Conservation (phyloP, 2,797 vertebrate genomes). For the Potorous gilbertii region DNA sequence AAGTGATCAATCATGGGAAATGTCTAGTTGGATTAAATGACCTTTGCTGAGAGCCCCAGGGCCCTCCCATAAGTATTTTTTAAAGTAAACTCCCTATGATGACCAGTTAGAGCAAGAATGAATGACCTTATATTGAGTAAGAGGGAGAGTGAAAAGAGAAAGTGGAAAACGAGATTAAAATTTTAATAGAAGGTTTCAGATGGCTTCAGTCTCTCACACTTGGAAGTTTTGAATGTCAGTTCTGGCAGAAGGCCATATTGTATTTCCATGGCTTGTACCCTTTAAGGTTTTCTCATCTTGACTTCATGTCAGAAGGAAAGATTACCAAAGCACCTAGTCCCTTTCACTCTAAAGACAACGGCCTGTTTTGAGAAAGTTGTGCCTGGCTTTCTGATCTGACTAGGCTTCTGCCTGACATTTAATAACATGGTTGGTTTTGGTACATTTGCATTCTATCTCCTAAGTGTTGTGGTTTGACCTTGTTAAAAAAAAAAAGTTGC, state of each 20-base stretch:
- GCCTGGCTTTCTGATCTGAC: background rate
- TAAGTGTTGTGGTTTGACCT: background rate
- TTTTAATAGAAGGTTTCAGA: slow-evolving; percentile 61
- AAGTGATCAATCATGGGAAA: slow-evolving; percentile 44
- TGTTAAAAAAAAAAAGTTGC: slow-evolving; percentile 22
- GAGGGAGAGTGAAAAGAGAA: slow-evolving; percentile 10
- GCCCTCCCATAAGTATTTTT: slow-evolving; percentile 19
- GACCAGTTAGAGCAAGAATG: slow-evolving; percentile 50
- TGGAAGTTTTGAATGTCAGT: slow-evolving; percentile 46
- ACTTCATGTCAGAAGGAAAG: slow-evolving; percentile 41
- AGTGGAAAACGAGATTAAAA: slow-evolving; percentile 65
- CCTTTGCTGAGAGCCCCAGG: slow-evolving; percentile 44
- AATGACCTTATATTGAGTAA: slow-evolving; percentile 55
- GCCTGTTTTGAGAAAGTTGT: slow-evolving; percentile 17
- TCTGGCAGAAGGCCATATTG: slow-evolving; percentile 51
- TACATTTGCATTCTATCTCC: slow-evolving; percentile 6
- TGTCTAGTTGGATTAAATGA: slow-evolving; percentile 35
- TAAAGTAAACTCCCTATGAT: slow-evolving; percentile 57
- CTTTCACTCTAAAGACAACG: slow-evolving; percentile 14
- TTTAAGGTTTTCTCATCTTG: slow-evolving; percentile 49
- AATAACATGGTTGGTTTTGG: slow-evolving; percentile 11
- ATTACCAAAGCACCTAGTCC: slow-evolving; percentile 20
- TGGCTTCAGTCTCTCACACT: slow-evolving; percentile 24
- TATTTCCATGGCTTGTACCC: background rate
- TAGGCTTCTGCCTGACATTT: background rate